Base-by-base conservation (phyloP, 2,113 vertebrate genomes). In the Otocyon megalotis region DNA sequence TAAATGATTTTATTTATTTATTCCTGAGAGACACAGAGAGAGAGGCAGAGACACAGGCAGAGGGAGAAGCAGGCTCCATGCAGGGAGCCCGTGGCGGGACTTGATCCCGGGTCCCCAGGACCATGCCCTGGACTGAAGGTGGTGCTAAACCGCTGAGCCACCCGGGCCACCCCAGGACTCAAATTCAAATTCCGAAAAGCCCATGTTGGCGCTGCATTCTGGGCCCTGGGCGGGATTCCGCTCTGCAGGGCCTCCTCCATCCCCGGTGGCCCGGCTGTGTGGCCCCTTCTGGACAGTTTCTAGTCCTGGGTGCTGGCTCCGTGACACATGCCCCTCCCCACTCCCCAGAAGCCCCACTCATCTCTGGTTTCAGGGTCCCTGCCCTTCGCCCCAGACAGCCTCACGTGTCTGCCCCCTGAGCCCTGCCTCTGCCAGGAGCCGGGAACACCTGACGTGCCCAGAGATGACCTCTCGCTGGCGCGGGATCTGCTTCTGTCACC, bases 271-370 rank as follows among this genome's bases (percentile, higher is more conserved):
- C 60, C 43, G 43, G 0, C 28, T 54, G 17, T 17, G 82, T 20
- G 15, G 72, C 32, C 17, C 60, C 50, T 81, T 63, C 60, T 48
- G 4, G 32, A 24, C 2, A 16, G 30, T 11, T 37, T 65, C 71
- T 22, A 20, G 19, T 79, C 13, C 60, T 43, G 63, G 26, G 1
- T 1, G 20, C 9, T 37, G 20, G 17, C 8, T 80, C 35, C 2
- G 2, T 24, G 11, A 19, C 19, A n/a, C 6, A 24, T 0, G 7
- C 17, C 19, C 0, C 0, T 22, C n/a, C 8, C 56, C 37, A 35
- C 32, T 37, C 53, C 53, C 1, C 17, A 54, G 72, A 81, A 6
- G 84, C 35, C 72, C 43, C 72, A 20, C 16, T 69, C 43, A 20
- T 69, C 62, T 81, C 48, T 24, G 37, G 28, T 8, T 93, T 58